phyloP scores from a whole-genome alignment of 2,113 vertebrate species.

The Tonatia bakeri region DNA sequence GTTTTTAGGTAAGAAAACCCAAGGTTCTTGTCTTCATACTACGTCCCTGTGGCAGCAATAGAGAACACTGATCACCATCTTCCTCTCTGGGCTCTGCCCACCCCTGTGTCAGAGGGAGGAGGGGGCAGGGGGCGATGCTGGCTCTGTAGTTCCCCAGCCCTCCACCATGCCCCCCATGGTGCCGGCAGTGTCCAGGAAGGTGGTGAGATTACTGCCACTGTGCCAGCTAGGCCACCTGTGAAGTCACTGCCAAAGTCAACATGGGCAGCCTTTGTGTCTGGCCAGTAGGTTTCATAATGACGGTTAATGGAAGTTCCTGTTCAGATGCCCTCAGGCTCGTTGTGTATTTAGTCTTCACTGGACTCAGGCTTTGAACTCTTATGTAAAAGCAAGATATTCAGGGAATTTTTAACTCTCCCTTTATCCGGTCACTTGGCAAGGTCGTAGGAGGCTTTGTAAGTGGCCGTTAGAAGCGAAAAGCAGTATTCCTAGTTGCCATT shows the following conservation, averaged over 20 bases:
- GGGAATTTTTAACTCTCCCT: neutral
- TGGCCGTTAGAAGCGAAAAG: neutral
- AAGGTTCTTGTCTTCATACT: neutral
- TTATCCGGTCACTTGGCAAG: neutral
- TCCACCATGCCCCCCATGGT: neutral
- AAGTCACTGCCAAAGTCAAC: conserved; percentile 25
- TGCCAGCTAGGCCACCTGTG: neutral
- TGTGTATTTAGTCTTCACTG: neutral
- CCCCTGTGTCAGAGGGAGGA: no score
- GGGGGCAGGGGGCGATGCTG: neutral
- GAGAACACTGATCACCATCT: neutral
- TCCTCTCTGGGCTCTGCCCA: neutral
- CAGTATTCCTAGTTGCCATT: neutral
- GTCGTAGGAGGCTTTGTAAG: neutral
- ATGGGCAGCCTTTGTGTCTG: neutral
- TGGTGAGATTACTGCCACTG: neutral
- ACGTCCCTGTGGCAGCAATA: neutral
- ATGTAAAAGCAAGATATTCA: neutral
- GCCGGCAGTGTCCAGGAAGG: neutral
- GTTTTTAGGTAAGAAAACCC: neutral
- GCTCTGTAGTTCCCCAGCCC: neutral
- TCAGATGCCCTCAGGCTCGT: neutral
- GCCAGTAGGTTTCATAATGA: neutral
- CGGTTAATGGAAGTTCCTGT: neutral
- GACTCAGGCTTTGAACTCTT: neutral